These are phyloP conservation scores for Sisyra terminalis DNA, from an alignment of 2,888 invertebrate species.

Conservation along the genomic window DNA sequence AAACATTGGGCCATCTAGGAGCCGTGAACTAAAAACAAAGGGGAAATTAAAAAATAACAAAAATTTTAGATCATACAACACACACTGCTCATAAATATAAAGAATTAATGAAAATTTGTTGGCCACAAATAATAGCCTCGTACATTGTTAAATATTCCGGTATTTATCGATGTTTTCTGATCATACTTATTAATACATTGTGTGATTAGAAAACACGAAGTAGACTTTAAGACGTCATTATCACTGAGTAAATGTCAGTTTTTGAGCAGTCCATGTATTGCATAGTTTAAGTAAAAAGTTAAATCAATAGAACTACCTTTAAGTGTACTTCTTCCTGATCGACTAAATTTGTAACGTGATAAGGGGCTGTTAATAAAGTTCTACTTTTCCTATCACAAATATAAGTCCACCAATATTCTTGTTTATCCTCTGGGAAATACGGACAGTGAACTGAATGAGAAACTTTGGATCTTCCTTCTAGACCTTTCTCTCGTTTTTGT, in stretches of 20 bases:
- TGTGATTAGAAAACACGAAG: no score
- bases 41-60: no score
- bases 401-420: conserved; percentile 99
- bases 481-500: conserved; percentile 66
- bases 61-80: no score
- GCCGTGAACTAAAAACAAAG: conserved; percentile 58
- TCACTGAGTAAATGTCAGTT: no score
- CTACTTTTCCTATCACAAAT: conserved; percentile 89
- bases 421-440: conserved; percentile 85
- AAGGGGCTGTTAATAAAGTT: conserved; percentile 81
- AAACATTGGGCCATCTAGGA: conserved; percentile 82
- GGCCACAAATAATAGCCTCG: no score
- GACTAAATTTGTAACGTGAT: conserved; percentile 84
- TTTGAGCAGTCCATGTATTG: no score
- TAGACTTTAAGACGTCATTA: no score
- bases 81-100: no score
- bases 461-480: conserved; percentile 85
- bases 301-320: no score
- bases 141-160: no score
- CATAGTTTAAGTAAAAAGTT: no score
- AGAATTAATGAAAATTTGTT: no score
- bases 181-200: background rate
- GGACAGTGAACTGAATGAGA: conserved; percentile 98
- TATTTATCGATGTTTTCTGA: background rate
- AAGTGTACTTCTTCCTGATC: conserved; percentile 82